Conservation (phyloP, 2,113 vertebrate species). For the Steatornis caripensis region DNA sequence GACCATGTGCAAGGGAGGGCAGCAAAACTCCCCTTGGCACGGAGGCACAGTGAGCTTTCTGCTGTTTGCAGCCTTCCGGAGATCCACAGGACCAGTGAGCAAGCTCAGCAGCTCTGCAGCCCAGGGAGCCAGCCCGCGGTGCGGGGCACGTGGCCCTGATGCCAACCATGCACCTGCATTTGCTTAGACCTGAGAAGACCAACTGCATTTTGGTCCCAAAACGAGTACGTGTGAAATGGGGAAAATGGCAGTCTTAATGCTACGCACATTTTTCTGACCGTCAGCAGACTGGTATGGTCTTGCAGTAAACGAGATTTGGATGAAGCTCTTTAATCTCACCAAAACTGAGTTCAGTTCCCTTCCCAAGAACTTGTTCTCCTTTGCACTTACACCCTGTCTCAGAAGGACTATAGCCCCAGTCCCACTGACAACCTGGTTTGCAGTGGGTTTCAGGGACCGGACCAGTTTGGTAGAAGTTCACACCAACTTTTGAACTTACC, state of each 20-base stretch:
- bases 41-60: neutral
- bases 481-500: neutral
- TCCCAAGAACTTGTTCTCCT: neutral
- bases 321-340: neutral
- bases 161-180: fast-evolving
- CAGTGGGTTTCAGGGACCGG: neutral
- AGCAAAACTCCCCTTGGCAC: neutral
- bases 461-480: neutral
- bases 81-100: fast-evolving
- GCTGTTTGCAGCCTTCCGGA: neutral
- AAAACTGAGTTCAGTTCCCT: neutral
- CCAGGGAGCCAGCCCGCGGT: neutral
- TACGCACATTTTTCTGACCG: fast-evolving
- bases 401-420: neutral
- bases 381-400: neutral
- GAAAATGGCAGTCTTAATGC: neutral
- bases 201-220: neutral
- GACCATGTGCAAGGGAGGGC: neutral
- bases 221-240: fast-evolving
- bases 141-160: fast-evolving
- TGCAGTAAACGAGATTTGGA: neutral
- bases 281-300: neutral
- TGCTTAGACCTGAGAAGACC: too few relatives aligned
- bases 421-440: neutral
- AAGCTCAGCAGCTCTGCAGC: too few relatives aligned